These are phyloP conservation scores for Scytalopus superciliaris DNA, from an alignment of 2,113 vertebrate genomes.

Conservation along the genomic window DNA sequence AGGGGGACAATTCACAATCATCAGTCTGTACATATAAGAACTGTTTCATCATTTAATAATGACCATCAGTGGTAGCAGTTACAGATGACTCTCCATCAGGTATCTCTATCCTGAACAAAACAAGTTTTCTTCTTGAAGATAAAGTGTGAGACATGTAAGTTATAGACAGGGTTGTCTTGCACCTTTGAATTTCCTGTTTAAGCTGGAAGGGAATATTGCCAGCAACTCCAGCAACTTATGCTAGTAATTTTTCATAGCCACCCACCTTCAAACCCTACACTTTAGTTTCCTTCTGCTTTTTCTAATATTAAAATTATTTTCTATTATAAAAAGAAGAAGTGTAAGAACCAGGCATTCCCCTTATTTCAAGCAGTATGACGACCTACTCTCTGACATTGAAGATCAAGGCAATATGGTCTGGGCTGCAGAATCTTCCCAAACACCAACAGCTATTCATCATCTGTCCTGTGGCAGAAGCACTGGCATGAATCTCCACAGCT, in stretches of 20 bases:
- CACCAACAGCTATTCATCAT: conserved; percentile 22
- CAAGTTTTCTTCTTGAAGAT: background rate
- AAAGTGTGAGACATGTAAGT: background rate
- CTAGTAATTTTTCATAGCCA: background rate
- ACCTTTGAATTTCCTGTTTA: conserved; percentile 15
- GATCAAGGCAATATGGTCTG: background rate
- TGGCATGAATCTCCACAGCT: conserved; percentile 12
- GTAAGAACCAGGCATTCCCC: background rate
- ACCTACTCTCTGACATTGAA: background rate
- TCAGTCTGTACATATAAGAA: background rate
- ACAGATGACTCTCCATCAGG: background rate
- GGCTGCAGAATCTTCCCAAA: background rate
- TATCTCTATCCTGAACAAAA: background rate
- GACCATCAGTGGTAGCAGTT: background rate
- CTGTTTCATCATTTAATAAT: background rate
- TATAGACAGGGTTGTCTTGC: background rate
- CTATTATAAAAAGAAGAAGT: background rate
- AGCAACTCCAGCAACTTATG: background rate
- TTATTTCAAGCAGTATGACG: background rate
- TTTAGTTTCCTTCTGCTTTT: background rate
- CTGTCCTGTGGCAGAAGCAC: conserved; percentile 8
- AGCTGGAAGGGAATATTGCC: background rate
- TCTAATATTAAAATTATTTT: background rate
- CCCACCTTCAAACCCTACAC: background rate
- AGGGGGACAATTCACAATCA: background rate